Base-by-base conservation (phyloP, 2,113 vertebrate genomes). In the Nothocercus nigrocapillus region DNA sequence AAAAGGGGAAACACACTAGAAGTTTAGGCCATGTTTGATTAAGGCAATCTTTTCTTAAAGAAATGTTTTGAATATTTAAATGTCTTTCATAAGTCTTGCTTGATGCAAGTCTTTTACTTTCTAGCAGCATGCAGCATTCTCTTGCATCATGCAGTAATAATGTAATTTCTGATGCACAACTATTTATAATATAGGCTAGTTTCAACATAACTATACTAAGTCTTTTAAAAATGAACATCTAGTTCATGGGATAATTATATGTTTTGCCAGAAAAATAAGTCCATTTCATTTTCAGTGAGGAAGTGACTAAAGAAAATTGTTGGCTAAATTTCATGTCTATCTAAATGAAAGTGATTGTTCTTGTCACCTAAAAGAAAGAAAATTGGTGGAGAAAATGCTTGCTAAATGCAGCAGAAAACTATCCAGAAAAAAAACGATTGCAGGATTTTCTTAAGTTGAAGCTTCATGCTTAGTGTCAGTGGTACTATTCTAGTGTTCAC, bases 241-340 rank as follows among this genome's bases (percentile, higher is more conserved):
- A 59, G 25, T 77, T 94, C 42, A 30, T 34, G 27, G 66, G 32
- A 82, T 93, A 89, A 94, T 96, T 82, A 78, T 76, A 92, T 89
- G 81, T 66, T 79, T 3, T 76, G 69, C 24, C 44, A 72, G 89
- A 47, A 47, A 94, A 93, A 82, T 75, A 64, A 86, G 74, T 64
- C 34, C 21, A 42, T 88, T 81, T 72, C 38, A 67, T 78, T 92
- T 94, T 92, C 74, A 79, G 90, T 51, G 64, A 95, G 85, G 83
- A 96, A 95, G 34, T 34, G 32, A 92, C 69, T 82, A 38, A 93
- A 92, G 77, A 96, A 93, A 90, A 88, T 72, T 68, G n/a, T 79
- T 86, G 83, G 93, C 88, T 96, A 49, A 88, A 93, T 90, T 81
- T 94, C 83, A 86, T 89, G 86, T 96, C 93, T 93, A 42, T 78